Percentiles rank a stretch among this genome's conserved stretches.
These are phyloP conservation scores for Lindbergichthys nudifrons DNA, from an alignment of 2,797 vertebrate species.

Conservation along the genomic window DNA sequence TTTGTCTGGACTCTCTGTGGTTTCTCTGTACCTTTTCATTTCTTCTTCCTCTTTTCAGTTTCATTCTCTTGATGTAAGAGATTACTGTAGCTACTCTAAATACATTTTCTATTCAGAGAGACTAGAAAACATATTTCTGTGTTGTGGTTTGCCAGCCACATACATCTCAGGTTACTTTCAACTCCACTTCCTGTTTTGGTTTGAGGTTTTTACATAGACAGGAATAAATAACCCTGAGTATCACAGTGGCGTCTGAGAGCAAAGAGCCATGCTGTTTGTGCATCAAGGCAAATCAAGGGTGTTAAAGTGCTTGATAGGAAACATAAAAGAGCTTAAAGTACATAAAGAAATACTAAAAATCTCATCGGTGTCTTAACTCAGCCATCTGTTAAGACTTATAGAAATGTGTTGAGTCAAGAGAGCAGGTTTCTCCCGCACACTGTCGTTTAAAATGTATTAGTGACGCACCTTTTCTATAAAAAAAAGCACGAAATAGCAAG, in stretches of 20 bases:
- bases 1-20: slow-evolving; percentile 23
- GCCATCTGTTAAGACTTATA: background rate
- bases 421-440: too few relatives aligned
- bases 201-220: slow-evolving; percentile 27
- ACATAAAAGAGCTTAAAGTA: too few relatives aligned
- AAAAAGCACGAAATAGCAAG: too few relatives aligned
- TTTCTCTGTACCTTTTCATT: background rate
- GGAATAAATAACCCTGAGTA: background rate
- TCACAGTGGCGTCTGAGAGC: background rate
- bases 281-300: background rate
- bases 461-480: too few relatives aligned
- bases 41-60: slow-evolving; percentile 31
- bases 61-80: background rate
- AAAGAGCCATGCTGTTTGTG: background rate
- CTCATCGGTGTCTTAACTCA: background rate
- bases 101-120: background rate
- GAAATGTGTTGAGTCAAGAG: background rate
- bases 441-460: too few relatives aligned
- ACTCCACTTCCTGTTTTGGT: slow-evolving; percentile 18
- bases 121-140: background rate
- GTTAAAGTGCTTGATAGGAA: background rate
- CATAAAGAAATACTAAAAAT: background rate
- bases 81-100: background rate
- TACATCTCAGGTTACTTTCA: slow-evolving; percentile 10
- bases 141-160: background rate